Conservation (phyloP, 2,888 invertebrate genomes). For the Alentia gelatinosa region DNA sequence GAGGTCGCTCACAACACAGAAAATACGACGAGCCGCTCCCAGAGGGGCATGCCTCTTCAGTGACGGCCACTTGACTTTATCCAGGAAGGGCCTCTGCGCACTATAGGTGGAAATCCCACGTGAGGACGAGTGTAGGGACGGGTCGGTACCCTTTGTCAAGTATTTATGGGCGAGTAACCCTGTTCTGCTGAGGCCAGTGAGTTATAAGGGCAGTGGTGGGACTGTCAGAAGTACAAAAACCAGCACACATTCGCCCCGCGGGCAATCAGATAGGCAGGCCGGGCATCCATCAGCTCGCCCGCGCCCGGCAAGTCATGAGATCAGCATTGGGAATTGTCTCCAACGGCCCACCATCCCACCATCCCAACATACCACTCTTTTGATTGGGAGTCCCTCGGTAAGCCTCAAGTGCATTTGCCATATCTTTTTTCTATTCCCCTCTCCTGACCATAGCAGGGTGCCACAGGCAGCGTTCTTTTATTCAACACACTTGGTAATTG, state of each 20-base stretch:
- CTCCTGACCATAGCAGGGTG: neutral
- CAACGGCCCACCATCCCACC: neutral
- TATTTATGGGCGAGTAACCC: neutral
- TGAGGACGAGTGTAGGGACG: neutral
- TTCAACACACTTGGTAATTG: neutral
- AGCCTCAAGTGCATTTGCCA: neutral
- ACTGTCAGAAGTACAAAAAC: neutral
- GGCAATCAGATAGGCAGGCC: neutral
- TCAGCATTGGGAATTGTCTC: constrained; percentile 11
- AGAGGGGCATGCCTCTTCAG: neutral
- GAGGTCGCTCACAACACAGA: neutral
- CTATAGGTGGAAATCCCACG: neutral
- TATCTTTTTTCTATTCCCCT: neutral
- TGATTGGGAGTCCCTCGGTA: neutral
- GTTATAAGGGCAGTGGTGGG: neutral
- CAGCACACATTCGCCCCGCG: neutral
- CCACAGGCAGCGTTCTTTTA: neutral
- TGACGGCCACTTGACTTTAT: neutral
- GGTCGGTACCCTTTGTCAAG: neutral
- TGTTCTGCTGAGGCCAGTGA: neutral
- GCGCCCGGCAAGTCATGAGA: neutral
- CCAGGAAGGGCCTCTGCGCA: neutral
- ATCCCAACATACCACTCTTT: constrained; percentile 7
- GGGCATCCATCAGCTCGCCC: neutral
- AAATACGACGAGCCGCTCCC: neutral